Evolutionary conservation across 1,140 invertebrate species (phyloP).

Genomic region (Brachionus calyciflorus): DNA sequence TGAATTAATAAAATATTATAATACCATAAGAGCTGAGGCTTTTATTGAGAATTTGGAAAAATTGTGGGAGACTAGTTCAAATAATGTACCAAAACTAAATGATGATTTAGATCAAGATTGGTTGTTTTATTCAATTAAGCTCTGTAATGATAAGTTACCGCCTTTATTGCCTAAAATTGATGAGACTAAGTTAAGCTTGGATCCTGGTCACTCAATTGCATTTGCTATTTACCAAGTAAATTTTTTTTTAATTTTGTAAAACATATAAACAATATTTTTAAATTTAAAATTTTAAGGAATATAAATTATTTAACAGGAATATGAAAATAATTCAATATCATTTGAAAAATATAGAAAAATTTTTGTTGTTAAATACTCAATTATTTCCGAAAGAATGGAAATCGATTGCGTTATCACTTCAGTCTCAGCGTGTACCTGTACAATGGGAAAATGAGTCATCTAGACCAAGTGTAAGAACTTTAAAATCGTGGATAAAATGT

Average conservation of each 20-base stretch:
- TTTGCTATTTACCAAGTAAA: not conserved
- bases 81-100: conserved; percentile 12
- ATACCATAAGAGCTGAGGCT: not conserved
- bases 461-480: conserved; percentile 20
- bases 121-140: conserved; percentile 30
- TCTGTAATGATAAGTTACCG: conserved; percentile 37
- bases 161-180: not conserved
- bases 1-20: conserved; percentile 2
- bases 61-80: conserved; percentile 31
- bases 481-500: conserved; percentile 36
- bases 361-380: not conserved
- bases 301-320: not conserved
- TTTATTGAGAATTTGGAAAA: conserved; percentile 37
- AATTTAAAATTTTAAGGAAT: conserved; percentile 1
- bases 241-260: too few relatives aligned
- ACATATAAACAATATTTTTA: not conserved
- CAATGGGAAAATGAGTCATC: conserved; percentile 18
- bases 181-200: not conserved
- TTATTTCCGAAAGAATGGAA: conserved; percentile 41
- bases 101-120: conserved; percentile 39
- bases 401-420: conserved; percentile 19
- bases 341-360: conserved; percentile 39
- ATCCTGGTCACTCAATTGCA: not conserved
- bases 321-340: not conserved
- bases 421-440: conserved; percentile 36